These are phyloP conservation scores for Bostrychus sinensis DNA, from an alignment of 2,113 vertebrate species.

Conservation along the genomic window DNA sequence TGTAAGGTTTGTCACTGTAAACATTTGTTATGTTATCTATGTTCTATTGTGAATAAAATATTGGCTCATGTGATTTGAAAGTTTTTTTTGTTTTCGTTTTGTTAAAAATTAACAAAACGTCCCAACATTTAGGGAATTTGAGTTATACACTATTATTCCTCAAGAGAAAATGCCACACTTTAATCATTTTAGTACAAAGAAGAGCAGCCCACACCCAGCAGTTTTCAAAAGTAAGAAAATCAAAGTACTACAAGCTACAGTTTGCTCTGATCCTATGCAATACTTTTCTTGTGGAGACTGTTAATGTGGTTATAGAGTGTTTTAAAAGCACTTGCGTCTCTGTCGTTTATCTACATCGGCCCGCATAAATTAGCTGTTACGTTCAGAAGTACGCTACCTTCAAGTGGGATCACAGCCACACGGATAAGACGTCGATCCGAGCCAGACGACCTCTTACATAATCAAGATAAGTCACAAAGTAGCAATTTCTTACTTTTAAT, in stretches of 20 bases:
- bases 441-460: conserved; percentile 29
- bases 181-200: not conserved
- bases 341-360: conserved; percentile 28
- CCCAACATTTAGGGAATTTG: too few relatives aligned
- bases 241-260: conserved; percentile 10
- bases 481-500: conserved; percentile 41
- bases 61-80: too few relatives aligned
- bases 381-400: conserved; percentile 14
- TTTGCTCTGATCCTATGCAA: conserved; percentile 9
- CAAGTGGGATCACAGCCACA: conserved; percentile 10
- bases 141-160: too few relatives aligned
- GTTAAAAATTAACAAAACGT: too few relatives aligned
- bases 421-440: conserved; percentile 6
- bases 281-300: conserved; percentile 16
- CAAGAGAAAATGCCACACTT: too few relatives aligned
- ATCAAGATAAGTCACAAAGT: conserved; percentile 28
- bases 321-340: conserved; percentile 10
- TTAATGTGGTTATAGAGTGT: conserved; percentile 17
- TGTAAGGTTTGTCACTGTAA: too few relatives aligned
- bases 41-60: too few relatives aligned
- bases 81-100: too few relatives aligned
- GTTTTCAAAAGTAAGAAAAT: conserved; percentile 37
- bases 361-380: conserved; percentile 18
- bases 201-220: conserved; percentile 1
- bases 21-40: too few relatives aligned